Base-by-base conservation (phyloP, 2,113 vertebrate genomes). In the Stictonetta naevosa region DNA sequence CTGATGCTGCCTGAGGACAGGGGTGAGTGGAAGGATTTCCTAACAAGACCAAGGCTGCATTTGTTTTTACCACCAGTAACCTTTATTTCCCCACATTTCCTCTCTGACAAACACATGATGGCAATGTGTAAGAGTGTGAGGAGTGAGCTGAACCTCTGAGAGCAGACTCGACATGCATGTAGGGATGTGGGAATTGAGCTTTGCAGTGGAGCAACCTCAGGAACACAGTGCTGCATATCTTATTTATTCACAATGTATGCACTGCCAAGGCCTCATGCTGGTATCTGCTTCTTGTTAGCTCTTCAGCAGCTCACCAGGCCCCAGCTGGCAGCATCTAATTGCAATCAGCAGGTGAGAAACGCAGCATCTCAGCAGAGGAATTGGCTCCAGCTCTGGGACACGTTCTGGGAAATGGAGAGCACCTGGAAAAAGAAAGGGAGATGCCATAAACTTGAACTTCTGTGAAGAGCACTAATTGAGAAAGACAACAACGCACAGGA, bases 341-440 rank as follows among this genome's bases (percentile, higher is more conserved):
- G 97, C 95, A 97, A 91, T 95, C 96, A 97, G 97, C 96, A 97
- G 97, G 96, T 97, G 97, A 96, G 95, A 98, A 97, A 96, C 94
- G 92, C 92, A 97, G 94, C 52, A 11, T 94, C 96, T 95, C 95
- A 79, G 85, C 97, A 97, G 96, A 17, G 13, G 88, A 97, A 97
- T 89, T 92, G 90, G 74, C 86, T 96, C 77, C 72, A 95, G 42
- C 60, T 66, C 88, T 93, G 88, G 78, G 86, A 97, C 63, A 63
- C 29, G 44, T 94, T 96, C 93, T 97, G 94, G 90, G 90, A 96
- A 95, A 94, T 3, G 7, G 71, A 78, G 74, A 96, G 46, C 7
- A 22, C 77, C 87, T 11, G 20, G 67, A 76, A 94, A 95, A 95
- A 96, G 88, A 96, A 93, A 89, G 55, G 71, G 72, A 96, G 84